Conservation (phyloP, 64 coral and sea anemone species). For the Pocillopora verrucosa region DNA sequence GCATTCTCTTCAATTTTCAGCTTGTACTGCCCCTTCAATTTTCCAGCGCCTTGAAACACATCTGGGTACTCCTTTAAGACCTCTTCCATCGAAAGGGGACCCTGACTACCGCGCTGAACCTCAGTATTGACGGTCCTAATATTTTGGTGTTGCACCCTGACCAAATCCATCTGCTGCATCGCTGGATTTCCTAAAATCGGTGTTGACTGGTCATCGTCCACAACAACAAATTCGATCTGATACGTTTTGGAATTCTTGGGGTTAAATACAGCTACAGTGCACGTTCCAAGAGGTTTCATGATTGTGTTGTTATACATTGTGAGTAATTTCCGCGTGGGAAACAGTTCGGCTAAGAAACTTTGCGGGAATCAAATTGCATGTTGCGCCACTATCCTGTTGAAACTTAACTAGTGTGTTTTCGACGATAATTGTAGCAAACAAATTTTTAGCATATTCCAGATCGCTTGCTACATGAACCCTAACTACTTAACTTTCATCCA, state of each 20-base stretch:
- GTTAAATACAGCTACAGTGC: conserved; percentile 22
- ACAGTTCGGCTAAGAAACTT: conserved; percentile 2
- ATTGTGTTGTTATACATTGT: conserved; percentile 34
- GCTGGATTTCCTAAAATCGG: conserved; percentile 28
- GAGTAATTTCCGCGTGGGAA: conserved; percentile 13
- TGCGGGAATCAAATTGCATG: conserved; percentile 2
- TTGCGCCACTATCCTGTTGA: conserved; percentile 28
- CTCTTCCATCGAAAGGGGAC: neutral
- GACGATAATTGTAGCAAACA: conserved; percentile 14
- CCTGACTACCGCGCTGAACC: neutral
- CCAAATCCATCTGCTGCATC: conserved; percentile 43
- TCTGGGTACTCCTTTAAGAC: conserved; percentile 15
- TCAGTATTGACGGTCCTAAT: conserved; percentile 5
- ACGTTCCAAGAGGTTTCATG: conserved; percentile 18
- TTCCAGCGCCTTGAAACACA: conserved; percentile 39
- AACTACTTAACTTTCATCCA: conserved; percentile 18
- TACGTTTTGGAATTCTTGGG: conserved; percentile 47
- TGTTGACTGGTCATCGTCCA: conserved; percentile 3
- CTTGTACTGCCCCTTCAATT: conserved; percentile 24
- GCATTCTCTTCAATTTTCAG: neutral
- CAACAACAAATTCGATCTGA: conserved; percentile 30
- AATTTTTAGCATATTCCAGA: neutral
- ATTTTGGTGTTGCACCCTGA: conserved; percentile 42
- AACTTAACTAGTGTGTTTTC: neutral
- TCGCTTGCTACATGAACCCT: conserved; percentile 3